Evolutionary conservation across 2,113 vertebrate genomes (phyloP).

Genomic region (Hemibagrus wyckioides): DNA sequence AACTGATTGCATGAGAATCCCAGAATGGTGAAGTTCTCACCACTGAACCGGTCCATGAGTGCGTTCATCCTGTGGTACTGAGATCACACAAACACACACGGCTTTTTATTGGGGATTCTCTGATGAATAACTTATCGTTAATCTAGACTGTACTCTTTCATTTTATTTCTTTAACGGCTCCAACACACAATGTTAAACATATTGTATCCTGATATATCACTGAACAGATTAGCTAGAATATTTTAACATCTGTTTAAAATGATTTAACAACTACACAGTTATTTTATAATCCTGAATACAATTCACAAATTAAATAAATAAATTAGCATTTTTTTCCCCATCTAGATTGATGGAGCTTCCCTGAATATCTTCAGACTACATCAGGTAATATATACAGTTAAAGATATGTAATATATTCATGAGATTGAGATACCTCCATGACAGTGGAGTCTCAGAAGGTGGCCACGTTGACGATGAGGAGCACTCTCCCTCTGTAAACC

Average conservation of each 20-base stretch:
- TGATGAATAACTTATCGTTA: background rate
- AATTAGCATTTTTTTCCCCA: background rate
- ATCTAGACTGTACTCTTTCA: background rate
- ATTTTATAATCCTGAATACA: background rate
- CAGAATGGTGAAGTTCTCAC: conserved; percentile 71
- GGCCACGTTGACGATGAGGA: conserved; percentile 77
- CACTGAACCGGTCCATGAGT: conserved; percentile 76
- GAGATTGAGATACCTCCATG: conserved; percentile 69
- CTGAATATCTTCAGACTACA: background rate
- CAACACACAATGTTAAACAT: background rate
- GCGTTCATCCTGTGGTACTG: conserved; percentile 79
- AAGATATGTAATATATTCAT: background rate
- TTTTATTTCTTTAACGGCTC: too few relatives aligned
- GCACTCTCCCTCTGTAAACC: conserved; percentile 68
- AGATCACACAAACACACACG: conserved; percentile 3
- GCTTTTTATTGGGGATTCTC: background rate
- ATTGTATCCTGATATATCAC: background rate
- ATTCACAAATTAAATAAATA: background rate
- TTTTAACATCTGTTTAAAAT: background rate
- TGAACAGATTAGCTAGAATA: background rate
- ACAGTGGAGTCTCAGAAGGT: conserved; percentile 79
- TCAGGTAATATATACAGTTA: background rate
- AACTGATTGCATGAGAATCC: conserved; percentile 80
- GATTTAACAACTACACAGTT: background rate
- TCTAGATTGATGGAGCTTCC: background rate